A percentile compares a stretch with the other conserved stretches of the same genome.
phyloP scores from a whole-genome alignment of 1,140 invertebrate species.

The Drosophila truncata region DNA sequence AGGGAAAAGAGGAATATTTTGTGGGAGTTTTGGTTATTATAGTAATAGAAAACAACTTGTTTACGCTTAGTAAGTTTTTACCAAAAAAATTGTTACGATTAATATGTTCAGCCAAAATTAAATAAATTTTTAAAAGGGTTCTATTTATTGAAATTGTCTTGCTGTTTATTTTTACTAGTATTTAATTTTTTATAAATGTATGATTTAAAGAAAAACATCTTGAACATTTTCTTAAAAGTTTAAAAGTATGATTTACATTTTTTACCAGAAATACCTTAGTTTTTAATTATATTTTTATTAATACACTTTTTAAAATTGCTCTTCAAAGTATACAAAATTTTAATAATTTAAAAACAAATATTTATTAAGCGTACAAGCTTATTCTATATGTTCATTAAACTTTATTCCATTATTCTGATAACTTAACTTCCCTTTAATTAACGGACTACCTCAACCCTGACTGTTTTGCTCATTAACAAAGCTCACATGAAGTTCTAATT shows the following conservation, averaged over 20 bases:
- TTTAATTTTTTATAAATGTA: no score
- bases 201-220: no score
- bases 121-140: no score
- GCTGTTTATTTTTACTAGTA: no score
- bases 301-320: background rate
- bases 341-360: background rate
- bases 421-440: slow-evolving; percentile 13
- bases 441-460: slow-evolving; percentile 27
- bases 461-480: slow-evolving; percentile 29
- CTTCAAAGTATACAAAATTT: background rate
- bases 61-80: no score
- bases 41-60: no score
- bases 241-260: no score
- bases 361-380: background rate
- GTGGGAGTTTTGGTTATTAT: background rate
- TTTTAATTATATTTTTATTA: background rate
- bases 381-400: background rate
- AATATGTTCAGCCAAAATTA: no score
- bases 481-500: slow-evolving; percentile 31
- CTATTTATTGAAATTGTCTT: no score
- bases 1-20: background rate
- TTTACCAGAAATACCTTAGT: background rate
- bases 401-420: background rate
- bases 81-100: no score
- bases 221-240: no score